These are phyloP conservation scores for Hemitrygon akajei DNA, from an alignment of 2,797 vertebrate genomes.

Conservation along the genomic window DNA sequence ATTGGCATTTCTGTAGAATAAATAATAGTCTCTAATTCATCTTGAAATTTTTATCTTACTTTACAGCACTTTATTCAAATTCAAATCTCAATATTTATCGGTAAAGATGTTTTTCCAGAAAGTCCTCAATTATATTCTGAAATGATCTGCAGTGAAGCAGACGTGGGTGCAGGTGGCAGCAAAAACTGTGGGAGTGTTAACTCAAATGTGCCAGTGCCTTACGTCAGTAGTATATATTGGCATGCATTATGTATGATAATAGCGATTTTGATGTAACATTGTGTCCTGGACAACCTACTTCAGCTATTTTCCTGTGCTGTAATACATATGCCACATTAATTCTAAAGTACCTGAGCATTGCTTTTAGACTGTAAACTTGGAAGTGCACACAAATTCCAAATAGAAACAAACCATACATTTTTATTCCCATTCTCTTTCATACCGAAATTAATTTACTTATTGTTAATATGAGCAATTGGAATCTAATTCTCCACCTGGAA, in stretches of 20 bases:
- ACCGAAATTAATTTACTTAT: background rate
- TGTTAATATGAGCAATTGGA: background rate
- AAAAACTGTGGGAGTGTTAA: slow-evolving; percentile 29
- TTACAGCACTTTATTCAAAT: background rate
- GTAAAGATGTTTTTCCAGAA: background rate
- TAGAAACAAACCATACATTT: background rate
- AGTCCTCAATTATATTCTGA: background rate
- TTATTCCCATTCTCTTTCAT: background rate
- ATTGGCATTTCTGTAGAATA: background rate
- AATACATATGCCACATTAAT: background rate
- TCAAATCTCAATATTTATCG: background rate
- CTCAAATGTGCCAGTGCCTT: background rate
- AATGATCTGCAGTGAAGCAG: slow-evolving; percentile 1
- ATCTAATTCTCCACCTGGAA: too few relatives aligned
- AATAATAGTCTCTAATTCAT: background rate
- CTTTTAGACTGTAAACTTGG: background rate
- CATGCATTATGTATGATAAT: background rate
- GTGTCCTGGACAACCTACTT: too few relatives aligned
- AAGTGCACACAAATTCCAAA: background rate
- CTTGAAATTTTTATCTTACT: background rate
- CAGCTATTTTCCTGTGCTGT: background rate
- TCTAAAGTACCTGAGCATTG: background rate
- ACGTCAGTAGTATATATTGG: background rate
- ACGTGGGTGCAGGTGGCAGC: slow-evolving; percentile 10
- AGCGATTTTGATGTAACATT: background rate